These are phyloP conservation scores for Gonatopus flavifemur DNA, from an alignment of 1,140 invertebrate genomes.

Conservation along the genomic window DNA sequence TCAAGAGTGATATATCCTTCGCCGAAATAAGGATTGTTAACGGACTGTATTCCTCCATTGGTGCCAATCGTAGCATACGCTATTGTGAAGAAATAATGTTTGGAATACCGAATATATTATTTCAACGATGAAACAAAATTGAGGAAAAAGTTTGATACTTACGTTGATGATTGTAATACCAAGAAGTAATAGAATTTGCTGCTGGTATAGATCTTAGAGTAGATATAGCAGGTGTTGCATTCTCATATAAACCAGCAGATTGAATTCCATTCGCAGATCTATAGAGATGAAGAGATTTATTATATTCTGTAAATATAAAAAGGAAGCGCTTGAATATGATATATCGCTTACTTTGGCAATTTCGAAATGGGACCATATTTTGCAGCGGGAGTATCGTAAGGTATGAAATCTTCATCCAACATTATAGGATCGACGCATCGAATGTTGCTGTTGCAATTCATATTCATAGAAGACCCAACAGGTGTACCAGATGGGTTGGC, in stretches of 20 bases:
- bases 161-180: slow-evolving; percentile 58
- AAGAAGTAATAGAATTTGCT: slow-evolving; percentile 60
- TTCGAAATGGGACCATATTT: not conserved
- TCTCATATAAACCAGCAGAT: slow-evolving; percentile 47
- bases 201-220: slow-evolving; percentile 59
- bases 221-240: slow-evolving; percentile 46
- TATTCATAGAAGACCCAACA: slow-evolving; percentile 46
- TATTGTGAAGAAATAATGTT: slow-evolving; percentile 23
- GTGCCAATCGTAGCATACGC: slow-evolving; percentile 43
- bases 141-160: slow-evolving; percentile 29
- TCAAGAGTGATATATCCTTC: slow-evolving; percentile 60
- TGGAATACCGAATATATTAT: not conserved
- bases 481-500: slow-evolving; percentile 46
- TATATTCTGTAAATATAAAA: not conserved
- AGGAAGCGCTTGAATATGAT: slow-evolving; percentile 64
- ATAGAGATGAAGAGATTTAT: slow-evolving; percentile 4
- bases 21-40: slow-evolving; percentile 37
- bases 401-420: slow-evolving; percentile 70
- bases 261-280: slow-evolving; percentile 46
- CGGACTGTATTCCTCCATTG: slow-evolving; percentile 43
- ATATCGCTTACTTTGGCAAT: slow-evolving; percentile 74
- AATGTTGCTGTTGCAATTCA: slow-evolving; percentile 60
- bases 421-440: slow-evolving; percentile 66
- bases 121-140: not conserved
- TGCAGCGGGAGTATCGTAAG: slow-evolving; percentile 8